Conservation (phyloP, 2,797 vertebrate species). For the Borostomias antarcticus region DNA sequence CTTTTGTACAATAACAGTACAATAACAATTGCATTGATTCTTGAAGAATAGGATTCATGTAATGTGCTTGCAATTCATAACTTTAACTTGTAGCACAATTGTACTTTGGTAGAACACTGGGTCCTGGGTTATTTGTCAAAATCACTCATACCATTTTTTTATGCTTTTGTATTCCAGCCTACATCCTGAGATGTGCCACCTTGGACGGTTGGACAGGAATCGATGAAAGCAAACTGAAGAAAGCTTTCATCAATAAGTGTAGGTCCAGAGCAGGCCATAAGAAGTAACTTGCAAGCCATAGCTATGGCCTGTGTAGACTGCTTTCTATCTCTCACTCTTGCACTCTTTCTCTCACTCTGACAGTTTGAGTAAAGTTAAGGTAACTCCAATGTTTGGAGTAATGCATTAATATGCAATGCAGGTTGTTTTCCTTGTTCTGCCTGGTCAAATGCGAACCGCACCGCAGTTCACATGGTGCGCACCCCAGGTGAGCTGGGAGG, state of each 20-base stretch:
- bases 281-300: neutral
- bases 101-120: no score
- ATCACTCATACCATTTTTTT: no score
- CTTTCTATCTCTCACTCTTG: no score
- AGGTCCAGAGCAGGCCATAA: constrained; percentile 1
- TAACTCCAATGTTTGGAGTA: neutral
- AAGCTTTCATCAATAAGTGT: constrained; percentile 23
- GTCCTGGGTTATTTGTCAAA: no score
- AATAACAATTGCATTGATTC: no score
- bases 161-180: constrained; percentile 11
- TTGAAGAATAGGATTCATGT: no score
- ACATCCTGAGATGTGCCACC: constrained; percentile 6
- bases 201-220: constrained; percentile 9
- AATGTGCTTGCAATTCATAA: no score
- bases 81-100: no score
- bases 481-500: no score
- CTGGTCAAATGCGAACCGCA: no score
- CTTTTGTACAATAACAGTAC: no score
- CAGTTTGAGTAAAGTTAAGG: neutral
- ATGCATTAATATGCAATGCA: neutral
- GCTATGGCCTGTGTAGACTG: neutral
- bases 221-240: constrained; percentile 17
- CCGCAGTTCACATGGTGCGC: no score
- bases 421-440: neutral
- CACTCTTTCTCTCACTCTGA: neutral